Evolutionary conservation across 2,113 vertebrate genomes (phyloP).

Genomic region (Amphilophus citrinellus): DNA sequence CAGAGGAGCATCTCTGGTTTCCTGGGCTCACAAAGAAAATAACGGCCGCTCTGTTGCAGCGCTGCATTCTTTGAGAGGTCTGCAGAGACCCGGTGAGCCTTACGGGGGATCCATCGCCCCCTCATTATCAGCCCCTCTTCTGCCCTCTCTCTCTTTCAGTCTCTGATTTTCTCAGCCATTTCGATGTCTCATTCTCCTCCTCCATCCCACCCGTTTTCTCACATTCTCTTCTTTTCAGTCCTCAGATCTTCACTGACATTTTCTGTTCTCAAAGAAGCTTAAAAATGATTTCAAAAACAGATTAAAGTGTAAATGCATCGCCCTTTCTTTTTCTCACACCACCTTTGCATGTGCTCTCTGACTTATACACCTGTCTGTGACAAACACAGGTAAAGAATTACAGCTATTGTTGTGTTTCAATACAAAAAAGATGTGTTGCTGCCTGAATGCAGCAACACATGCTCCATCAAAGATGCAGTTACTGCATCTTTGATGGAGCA

Average conservation of each 20-base stretch:
- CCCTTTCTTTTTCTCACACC: not conserved
- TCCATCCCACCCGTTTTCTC: not conserved
- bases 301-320: not conserved
- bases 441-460: not conserved
- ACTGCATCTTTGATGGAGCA: not conserved
- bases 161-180: not conserved
- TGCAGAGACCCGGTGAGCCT: slow-evolving; percentile 30
- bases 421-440: not conserved
- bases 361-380: not conserved
- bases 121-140: slow-evolving; percentile 12
- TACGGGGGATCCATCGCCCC: slow-evolving; percentile 14
- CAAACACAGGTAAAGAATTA: not conserved
- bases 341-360: not conserved
- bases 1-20: slow-evolving; percentile 65
- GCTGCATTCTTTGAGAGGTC: slow-evolving; percentile 39
- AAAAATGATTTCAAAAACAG: not conserved
- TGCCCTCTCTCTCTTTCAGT: not conserved
- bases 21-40: slow-evolving; percentile 57
- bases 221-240: not conserved
- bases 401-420: slow-evolving; percentile 12
- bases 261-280: not conserved
- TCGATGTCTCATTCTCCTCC: not conserved
- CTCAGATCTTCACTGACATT: not conserved
- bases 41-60: slow-evolving; percentile 48
- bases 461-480: not conserved